A percentile compares a stretch with the other conserved stretches of the same genome.
phyloP scores from a whole-genome alignment of 2,113 vertebrate species.

The Orycteropus afer region DNA sequence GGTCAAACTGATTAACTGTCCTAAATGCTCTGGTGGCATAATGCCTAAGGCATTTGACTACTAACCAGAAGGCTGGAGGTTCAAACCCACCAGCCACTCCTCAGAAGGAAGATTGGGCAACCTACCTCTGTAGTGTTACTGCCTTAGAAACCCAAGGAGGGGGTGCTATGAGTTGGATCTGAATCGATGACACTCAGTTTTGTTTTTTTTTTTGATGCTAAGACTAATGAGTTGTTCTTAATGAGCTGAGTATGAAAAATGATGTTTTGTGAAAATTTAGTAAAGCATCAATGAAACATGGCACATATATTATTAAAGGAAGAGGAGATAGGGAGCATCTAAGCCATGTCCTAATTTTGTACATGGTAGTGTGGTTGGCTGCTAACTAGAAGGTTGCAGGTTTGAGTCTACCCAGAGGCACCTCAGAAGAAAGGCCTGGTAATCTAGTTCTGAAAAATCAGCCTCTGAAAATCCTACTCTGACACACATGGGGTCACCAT shows the following conservation, averaged over 20 bases:
- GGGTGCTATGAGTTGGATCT: too few species aligned
- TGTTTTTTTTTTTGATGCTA: too few species aligned
- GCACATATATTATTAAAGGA: neutral
- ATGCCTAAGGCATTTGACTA: too few species aligned
- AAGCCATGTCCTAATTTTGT: neutral
- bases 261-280: neutral
- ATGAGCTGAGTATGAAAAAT: neutral
- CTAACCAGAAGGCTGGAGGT: too few species aligned
- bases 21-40: too few species aligned
- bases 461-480: neutral
- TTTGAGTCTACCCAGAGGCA: neutral
- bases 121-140: too few species aligned
- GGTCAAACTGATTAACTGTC: constrained; percentile 53
- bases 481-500: neutral
- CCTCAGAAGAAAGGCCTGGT: neutral
- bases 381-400: neutral
- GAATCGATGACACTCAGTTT: too few species aligned
- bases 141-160: too few species aligned
- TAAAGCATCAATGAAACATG: neutral
- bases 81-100: too few species aligned
- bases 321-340: neutral
- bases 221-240: neutral
- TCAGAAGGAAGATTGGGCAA: too few species aligned
- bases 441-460: neutral
- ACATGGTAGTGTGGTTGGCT: neutral